Evolutionary conservation across 2,113 vertebrate species (phyloP), one percentile per base, ranked within the genome.

Genomic region (Mormyrus lacerda): DNA sequence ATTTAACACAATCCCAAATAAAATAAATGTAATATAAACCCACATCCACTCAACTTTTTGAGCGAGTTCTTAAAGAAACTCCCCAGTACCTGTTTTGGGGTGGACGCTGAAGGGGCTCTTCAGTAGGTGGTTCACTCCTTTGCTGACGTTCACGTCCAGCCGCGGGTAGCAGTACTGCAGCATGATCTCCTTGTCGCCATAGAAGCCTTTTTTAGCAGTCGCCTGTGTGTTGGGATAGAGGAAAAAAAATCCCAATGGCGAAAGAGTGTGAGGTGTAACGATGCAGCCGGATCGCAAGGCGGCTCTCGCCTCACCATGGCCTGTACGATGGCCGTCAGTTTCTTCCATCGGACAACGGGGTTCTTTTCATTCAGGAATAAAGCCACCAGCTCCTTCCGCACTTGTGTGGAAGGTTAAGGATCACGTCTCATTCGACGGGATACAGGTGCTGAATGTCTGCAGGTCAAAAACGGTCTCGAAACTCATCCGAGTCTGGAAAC

Each of bases 61-160:
- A 21, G 6, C 1, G 76, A 45, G 76, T 44, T 35, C n/a, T 73
- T 42, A 82, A 76, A 76, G n/a, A 24, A 5, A 47, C 0, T 0
- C 7, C 3, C 42, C 82, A 7, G 27, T 45, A 97, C 97, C 97
- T 82, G 98, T 99, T 94, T 99, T 99, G 65, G 98, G 98, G 91
- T 99, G 98, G 27, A 99, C 97, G 9, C 98, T 99, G 92, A 99
- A 99, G 5, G 98, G 98, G 92, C 98, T 99, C 93, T 99, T 99
- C 90, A 99, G 94, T 91, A 99, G 94, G 89, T 99, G 98, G 91
- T 97, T 98, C 1, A 99, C 91, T 1, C 98, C 97, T 94, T 98
- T 99, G 93, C 98, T 99, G 94, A 99, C 98, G 0, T 98, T 98
- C 53, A 98, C 93, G 89, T 99, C 98, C 1, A 99, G 96, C 3